Base-by-base conservation (phyloP, 2,888 invertebrate genomes). In the Archips xylosteana region DNA sequence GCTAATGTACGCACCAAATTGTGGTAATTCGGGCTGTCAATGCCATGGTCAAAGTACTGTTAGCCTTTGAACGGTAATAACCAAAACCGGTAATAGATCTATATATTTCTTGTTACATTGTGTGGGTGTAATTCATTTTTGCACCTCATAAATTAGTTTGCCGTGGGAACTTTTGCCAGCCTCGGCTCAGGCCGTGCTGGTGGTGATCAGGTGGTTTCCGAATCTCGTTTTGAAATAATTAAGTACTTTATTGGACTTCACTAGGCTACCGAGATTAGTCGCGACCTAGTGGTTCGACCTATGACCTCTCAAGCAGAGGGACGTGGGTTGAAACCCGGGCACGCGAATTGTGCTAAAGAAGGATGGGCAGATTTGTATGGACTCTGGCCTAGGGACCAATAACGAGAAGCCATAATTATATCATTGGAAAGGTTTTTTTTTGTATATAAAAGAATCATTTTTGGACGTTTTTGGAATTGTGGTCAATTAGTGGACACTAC, bases 1-100 rank as follows among this genome's bases (percentile, higher is more conserved):
- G 76, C 76, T 79, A 79, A 80, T 79, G 77, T 77, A 81, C 78
- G 75, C 77, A 60, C 76, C 73, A 77, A 78, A 78, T 76, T 76
- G 75, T 75, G 75, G 66, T 64, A 67, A 69, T 75, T 73, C 32
- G 32, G 57, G 32, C 75, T 76, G 71, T 78, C 82, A 82, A 78
- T 80, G 82, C 81, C 82, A 82, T 65, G 81, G 82, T 70, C 78
- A 70, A 39, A 68, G 60, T 60, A 61, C 59, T 62, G 75, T 71
- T 76, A 70, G 57, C 65, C 64, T 73, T 49, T 59, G 59, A 62
- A 49, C 23, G 34, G 63, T 73, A 67, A 74, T 76, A 61, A 71
- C 62, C 12, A 13, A 23, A 57, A 61, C 68, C 42, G 57, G 63
- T 73, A 62, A 61, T 49, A 49, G n/a, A 45, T 10, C 8, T 36